Conservation (phyloP, 2,113 vertebrate species). For the Zeus faber region DNA sequence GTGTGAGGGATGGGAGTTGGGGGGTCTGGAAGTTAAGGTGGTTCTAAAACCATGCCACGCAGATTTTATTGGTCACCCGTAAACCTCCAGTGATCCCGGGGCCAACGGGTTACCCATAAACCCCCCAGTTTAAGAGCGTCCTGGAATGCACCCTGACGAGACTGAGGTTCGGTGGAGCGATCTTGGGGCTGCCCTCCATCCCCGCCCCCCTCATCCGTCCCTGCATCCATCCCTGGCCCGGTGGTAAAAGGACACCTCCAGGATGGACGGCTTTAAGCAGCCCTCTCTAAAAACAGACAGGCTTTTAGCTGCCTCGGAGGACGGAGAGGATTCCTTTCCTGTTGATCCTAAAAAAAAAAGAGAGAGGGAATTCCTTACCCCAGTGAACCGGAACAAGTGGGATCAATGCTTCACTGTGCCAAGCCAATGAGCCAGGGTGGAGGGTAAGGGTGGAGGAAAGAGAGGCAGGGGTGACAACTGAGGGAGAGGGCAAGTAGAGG, state of each 20-base stretch:
- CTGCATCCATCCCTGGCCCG: constrained; percentile 8
- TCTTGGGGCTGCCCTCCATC: neutral
- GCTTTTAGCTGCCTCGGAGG: constrained; percentile 61
- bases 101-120: constrained; percentile 54
- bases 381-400: constrained; percentile 70
- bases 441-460: constrained; percentile 17
- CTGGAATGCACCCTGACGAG: constrained; percentile 54
- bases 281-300: constrained; percentile 36
- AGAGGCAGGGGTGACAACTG: constrained; percentile 6
- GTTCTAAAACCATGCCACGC: constrained; percentile 55
- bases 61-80: constrained; percentile 58
- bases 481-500: constrained; percentile 16
- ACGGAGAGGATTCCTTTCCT: constrained; percentile 51
- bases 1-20: neutral
- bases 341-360: constrained; percentile 42
- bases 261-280: constrained; percentile 60
- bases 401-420: constrained; percentile 47
- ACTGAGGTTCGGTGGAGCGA: constrained; percentile 19
- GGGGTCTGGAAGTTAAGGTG: constrained; percentile 36
- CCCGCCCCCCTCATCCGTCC: constrained; percentile 1
- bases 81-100: constrained; percentile 66
- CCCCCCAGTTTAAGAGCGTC: constrained; percentile 52
- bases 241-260: constrained; percentile 62
- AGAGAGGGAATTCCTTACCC: constrained; percentile 54
- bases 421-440: constrained; percentile 21